These are phyloP conservation scores for Microcebus jonahi DNA, from an alignment of 2,113 vertebrate genomes.

Conservation along the genomic window DNA sequence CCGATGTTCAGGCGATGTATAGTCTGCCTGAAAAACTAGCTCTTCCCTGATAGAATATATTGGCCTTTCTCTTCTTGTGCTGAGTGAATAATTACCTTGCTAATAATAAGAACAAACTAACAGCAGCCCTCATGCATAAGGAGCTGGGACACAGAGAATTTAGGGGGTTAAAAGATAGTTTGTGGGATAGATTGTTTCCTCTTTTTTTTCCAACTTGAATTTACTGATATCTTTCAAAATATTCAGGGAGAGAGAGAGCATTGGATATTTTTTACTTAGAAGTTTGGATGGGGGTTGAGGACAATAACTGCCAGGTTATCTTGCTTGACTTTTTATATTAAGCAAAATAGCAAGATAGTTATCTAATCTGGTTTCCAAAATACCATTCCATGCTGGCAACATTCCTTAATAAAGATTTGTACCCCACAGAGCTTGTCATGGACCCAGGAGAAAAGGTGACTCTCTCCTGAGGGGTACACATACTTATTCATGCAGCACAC, in stretches of 20 bases:
- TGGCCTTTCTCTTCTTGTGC: constrained; percentile 59
- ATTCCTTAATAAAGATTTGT: background rate
- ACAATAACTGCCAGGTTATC: background rate
- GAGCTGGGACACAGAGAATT: constrained; percentile 38
- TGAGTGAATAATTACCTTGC: constrained; percentile 53
- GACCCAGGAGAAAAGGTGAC: background rate
- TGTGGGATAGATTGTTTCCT: background rate
- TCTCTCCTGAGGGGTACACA: no score
- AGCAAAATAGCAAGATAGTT: background rate
- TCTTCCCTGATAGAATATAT: constrained; percentile 61
- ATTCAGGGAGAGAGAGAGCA: background rate
- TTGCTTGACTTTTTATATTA: background rate
- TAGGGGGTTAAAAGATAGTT: background rate
- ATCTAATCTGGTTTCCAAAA: background rate
- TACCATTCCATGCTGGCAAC: background rate
- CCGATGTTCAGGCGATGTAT: constrained; percentile 30
- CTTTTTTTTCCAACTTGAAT: background rate
- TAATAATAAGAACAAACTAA: constrained; percentile 56
- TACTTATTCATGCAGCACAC: background rate
- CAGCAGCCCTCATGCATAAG: constrained; percentile 4
- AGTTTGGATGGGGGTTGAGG: background rate
- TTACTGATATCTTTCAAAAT: background rate
- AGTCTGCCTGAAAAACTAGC: constrained; percentile 63
- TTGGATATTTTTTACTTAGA: background rate
- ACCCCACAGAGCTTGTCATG: no score